These are phyloP conservation scores for Drosophila prostipennis DNA, from an alignment of 2,888 invertebrate species.

Conservation along the genomic window DNA sequence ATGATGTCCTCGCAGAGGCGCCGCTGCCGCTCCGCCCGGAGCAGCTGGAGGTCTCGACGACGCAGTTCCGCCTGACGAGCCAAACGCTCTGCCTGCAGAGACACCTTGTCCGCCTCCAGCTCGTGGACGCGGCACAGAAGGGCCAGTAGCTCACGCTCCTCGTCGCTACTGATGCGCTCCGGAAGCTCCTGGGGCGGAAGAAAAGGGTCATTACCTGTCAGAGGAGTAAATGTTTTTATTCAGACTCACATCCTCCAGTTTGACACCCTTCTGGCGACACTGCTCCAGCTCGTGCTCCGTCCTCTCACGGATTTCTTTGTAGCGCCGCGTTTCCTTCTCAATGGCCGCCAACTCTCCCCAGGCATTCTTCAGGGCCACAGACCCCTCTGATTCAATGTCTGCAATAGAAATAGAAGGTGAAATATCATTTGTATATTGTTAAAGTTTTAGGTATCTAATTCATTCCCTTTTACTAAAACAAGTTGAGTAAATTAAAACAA, in stretches of 20 bases:
- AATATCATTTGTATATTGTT: too few species aligned
- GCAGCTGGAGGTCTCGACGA: constrained; percentile 92
- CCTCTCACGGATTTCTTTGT: constrained; percentile 89
- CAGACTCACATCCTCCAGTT: constrained; percentile 91
- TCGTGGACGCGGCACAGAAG: constrained; percentile 96
- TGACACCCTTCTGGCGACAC: constrained; percentile 91
- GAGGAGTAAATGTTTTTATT: accelerated
- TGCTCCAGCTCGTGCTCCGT: constrained; percentile 93
- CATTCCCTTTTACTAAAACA: too few species aligned
- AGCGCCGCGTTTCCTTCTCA: constrained; percentile 93
- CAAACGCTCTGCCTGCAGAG: constrained; percentile 93
- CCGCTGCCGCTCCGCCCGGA: constrained; percentile 93
- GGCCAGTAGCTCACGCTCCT: constrained; percentile 93
- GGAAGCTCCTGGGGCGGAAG: constrained; percentile 88
- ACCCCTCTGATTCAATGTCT: constrained; percentile 84
- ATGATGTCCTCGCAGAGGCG: constrained; percentile 96
- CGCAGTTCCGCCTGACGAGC: constrained; percentile 94
- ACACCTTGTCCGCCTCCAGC: constrained; percentile 96
- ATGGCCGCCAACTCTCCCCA: constrained; percentile 93
- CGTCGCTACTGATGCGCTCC: constrained; percentile 92
- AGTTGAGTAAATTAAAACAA: too few species aligned
- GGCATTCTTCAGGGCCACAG: constrained; percentile 88
- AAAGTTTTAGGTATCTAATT: too few species aligned
- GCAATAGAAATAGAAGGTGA: neutral
- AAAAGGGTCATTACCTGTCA: neutral